phyloP scores from a whole-genome alignment of 1,140 invertebrate genomes.

The Spodoptera litura region DNA sequence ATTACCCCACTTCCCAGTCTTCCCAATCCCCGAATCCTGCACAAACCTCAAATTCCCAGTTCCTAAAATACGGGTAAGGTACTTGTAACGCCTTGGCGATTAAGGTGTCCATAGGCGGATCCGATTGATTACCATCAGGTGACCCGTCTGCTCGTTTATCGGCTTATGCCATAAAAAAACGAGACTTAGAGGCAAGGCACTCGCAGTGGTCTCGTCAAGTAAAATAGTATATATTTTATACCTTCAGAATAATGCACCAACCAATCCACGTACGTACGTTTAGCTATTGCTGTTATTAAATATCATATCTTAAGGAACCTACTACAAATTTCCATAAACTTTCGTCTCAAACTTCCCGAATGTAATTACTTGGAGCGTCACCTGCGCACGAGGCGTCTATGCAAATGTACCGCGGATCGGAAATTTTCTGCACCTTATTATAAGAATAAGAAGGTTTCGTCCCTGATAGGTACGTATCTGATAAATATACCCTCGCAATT shows the following conservation, averaged over 20 bases:
- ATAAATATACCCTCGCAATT: constrained; percentile 82
- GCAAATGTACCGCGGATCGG: constrained; percentile 72
- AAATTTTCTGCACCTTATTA: constrained; percentile 81
- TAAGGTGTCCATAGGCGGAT: too few relatives aligned
- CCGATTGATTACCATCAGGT: too few relatives aligned
- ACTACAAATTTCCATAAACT: constrained; percentile 73
- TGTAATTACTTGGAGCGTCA: constrained; percentile 80
- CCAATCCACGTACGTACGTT: background rate
- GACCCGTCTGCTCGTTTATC: too few relatives aligned
- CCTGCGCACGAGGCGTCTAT: constrained; percentile 77
- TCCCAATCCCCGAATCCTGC: too few relatives aligned
- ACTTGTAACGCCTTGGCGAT: too few relatives aligned
- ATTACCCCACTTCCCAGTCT: too few relatives aligned
- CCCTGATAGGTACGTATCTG: constrained; percentile 55
- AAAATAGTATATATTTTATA: too few relatives aligned
- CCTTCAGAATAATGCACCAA: background rate
- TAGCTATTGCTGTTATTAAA: constrained; percentile 41
- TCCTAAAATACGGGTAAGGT: too few relatives aligned
- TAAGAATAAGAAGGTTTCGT: constrained; percentile 75
- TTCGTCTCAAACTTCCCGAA: constrained; percentile 71
- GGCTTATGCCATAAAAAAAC: too few relatives aligned
- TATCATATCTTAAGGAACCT: constrained; percentile 46
- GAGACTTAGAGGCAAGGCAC: too few relatives aligned
- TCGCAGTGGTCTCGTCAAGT: too few relatives aligned
- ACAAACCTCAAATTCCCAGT: too few relatives aligned